Evolutionary conservation across 2,888 invertebrate species (phyloP), one percentile per base, ranked within the genome.

Genomic region (Saturnia japonica): DNA sequence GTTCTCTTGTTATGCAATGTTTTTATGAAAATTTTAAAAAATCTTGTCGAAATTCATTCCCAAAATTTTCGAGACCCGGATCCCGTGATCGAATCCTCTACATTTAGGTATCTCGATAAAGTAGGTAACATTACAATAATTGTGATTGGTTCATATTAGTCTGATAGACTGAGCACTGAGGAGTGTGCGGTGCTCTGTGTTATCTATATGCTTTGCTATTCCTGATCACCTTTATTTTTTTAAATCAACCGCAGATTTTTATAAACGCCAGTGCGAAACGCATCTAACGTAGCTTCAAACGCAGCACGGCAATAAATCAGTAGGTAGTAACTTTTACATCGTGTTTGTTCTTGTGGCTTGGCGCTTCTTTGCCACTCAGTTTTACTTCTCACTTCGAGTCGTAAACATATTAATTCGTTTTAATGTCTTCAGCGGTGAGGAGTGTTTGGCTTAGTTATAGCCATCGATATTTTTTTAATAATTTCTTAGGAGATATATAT

Each of bases 401-500:
- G 40, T 64, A 64, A 64, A 64, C 19, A 64, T n/a, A 64, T 64
- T 64, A 64, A 64, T 64, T 40, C 64, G 34, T 19, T 40, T 40
- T 40, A 40, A 40, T 64, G n/a, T 64, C 64, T 40, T 28, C 62
- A 64, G 14, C 57, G 57, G 11, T 28, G 14, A 28, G 14, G 57
- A 60, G 28, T 28, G 14, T 60, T 4, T 12, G 14, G 14, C 28
- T 25, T 28, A 25, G 28, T 6, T 54, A 22, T 22, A 2, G 11
- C 0, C 22, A 11, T 11, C 54, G 11, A 19, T 19, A n/a, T 19
- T n/a, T 7, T n/a, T 47, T 19, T 7, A n/a, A 47, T 47, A 47
- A 47, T 47, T 19, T n/a, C 16, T 47, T n/a, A 47, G 7, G 7
- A 6, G 7, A 47, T 47, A 47, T 16, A 47, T 6, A 34, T 34